phyloP scores from a whole-genome alignment of 2,888 invertebrate species.

The Thysanoteuthis rhombus region DNA sequence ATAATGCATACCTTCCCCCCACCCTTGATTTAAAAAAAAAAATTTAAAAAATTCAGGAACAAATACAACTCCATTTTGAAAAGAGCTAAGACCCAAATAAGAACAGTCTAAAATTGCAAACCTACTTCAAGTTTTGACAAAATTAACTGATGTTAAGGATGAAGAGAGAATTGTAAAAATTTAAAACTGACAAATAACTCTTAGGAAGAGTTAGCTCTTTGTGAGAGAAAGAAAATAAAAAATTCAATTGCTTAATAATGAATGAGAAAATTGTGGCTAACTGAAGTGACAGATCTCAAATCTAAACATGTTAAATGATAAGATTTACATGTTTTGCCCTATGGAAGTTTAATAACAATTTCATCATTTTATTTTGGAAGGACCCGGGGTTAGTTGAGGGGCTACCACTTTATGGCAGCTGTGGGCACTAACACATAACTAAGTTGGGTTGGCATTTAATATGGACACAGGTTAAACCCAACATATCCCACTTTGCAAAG shows the following conservation, averaged over 20 bases:
- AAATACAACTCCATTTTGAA: background rate
- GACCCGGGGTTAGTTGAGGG: no score
- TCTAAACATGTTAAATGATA: conserved; percentile 1
- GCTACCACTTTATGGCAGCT: conserved; percentile 12
- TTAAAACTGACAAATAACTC: background rate
- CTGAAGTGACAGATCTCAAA: background rate
- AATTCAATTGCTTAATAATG: background rate
- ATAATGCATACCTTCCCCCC: background rate
- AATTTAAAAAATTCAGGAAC: background rate
- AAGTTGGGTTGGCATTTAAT: background rate
- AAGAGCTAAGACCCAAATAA: background rate
- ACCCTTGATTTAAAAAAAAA: background rate
- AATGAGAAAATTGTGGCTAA: background rate
- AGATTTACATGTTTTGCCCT: background rate
- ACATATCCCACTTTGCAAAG: background rate
- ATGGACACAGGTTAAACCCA: conserved; percentile 12
- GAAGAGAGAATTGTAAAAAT: background rate
- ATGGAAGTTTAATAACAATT: background rate
- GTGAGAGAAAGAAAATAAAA: background rate
- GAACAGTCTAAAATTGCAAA: background rate
- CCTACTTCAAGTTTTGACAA: conserved; percentile 1
- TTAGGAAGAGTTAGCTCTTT: background rate
- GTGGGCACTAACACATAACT: conserved; percentile 12
- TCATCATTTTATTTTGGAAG: background rate
- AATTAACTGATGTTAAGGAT: conserved; percentile 12